phyloP scores from a whole-genome alignment of 1,140 invertebrate species.

The Hypsibius dujardini region DNA sequence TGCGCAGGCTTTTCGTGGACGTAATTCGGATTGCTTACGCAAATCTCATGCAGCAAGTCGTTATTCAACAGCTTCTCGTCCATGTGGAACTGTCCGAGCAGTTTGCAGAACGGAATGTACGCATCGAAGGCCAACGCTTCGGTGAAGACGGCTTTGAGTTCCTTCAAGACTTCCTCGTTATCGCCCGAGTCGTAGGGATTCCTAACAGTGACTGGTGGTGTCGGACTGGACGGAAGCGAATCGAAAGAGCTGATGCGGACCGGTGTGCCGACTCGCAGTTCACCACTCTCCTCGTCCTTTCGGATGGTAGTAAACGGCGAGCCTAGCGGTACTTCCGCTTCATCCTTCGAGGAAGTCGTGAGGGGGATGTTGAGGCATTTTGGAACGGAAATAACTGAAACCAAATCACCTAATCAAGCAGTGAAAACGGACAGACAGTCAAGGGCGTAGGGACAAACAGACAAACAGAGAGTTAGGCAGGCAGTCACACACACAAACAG shows the following conservation, averaged over 20 bases:
- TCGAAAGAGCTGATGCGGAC: neutral
- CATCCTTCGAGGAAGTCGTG: too few relatives aligned
- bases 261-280: neutral
- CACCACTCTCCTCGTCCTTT: neutral
- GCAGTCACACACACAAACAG: too few relatives aligned
- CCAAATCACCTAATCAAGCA: too few relatives aligned
- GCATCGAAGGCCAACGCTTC: conserved; percentile 59
- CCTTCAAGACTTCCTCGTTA: conserved; percentile 42
- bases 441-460: too few relatives aligned
- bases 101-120: conserved; percentile 58
- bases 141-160: conserved; percentile 60
- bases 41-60: conserved; percentile 6
- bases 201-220: neutral
- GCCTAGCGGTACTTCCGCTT: neutral
- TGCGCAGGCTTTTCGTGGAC: neutral
- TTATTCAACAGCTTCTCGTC: conserved; percentile 29
- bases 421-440: too few relatives aligned
- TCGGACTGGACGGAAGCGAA: neutral
- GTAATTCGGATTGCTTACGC: neutral
- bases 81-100: conserved; percentile 45
- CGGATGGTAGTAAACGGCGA: conserved; percentile 7
- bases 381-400: too few relatives aligned
- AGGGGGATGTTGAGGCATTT: too few relatives aligned
- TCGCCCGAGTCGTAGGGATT: neutral
- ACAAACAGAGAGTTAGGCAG: too few relatives aligned